These are phyloP conservation scores for Cichlasoma orientale DNA, from an alignment of 2,797 vertebrate genomes.

Conservation along the genomic window DNA sequence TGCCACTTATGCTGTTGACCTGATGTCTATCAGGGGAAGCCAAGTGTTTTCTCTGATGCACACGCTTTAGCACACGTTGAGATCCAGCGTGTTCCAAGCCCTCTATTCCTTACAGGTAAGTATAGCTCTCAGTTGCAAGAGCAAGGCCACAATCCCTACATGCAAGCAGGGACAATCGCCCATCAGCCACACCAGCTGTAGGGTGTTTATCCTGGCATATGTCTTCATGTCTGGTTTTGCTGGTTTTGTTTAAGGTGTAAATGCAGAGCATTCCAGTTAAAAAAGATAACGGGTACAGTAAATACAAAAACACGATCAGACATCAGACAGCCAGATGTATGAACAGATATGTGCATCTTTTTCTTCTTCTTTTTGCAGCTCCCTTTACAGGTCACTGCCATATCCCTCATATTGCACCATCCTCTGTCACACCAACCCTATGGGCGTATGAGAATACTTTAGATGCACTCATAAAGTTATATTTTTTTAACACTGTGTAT, in stretches of 20 bases:
- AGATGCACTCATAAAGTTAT: not conserved
- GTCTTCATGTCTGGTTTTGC: not conserved
- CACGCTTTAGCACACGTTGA: conserved; percentile 15
- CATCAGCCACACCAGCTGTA: not conserved
- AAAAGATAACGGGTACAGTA: not conserved
- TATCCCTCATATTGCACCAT: not conserved
- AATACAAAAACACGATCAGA: not conserved
- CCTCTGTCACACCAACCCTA: not conserved
- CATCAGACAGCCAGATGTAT: not conserved
- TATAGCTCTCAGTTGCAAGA: not conserved
- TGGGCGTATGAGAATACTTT: not conserved
- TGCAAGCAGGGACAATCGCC: not conserved
- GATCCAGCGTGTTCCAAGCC: conserved; percentile 4
- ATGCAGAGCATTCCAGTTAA: not conserved
- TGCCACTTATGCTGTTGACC: conserved; percentile 27
- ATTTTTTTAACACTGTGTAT: not conserved
- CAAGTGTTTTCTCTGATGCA: conserved; percentile 24
- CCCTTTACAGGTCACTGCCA: not conserved
- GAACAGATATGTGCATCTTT: not conserved
- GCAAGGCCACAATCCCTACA: not conserved
- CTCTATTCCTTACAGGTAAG: not conserved
- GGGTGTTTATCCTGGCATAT: not conserved
- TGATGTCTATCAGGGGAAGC: conserved; percentile 26
- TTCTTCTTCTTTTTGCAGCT: not conserved
- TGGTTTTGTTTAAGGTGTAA: not conserved